Evolutionary conservation across 1,140 invertebrate species (phyloP).

Genomic region (Lutraria rhynchaena): DNA sequence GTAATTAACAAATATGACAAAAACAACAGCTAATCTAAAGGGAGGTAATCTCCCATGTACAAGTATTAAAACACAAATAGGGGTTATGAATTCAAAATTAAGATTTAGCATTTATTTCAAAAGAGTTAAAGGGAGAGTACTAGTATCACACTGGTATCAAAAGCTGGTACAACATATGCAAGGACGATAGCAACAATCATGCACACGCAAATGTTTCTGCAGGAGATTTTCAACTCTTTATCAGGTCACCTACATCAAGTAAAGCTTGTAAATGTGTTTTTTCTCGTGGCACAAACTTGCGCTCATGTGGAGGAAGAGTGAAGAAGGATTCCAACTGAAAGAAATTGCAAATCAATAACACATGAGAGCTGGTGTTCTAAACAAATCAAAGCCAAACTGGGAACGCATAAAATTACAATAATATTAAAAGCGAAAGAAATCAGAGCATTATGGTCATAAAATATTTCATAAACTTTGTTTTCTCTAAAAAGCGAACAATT

Average conservation of each 20-base stretch:
- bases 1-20: no score
- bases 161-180: neutral
- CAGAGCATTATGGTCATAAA: neutral
- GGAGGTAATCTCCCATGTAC: no score
- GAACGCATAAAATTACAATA: neutral
- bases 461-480: no score
- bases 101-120: no score
- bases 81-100: no score
- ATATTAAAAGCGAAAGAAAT: neutral
- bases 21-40: no score
- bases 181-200: neutral
- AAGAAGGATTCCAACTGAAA: constrained; percentile 81
- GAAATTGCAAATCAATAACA: constrained; percentile 61
- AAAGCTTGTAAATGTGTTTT: constrained; percentile 69
- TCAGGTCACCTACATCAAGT: constrained; percentile 68
- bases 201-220: constrained; percentile 4
- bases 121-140: no score
- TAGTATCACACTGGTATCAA: no score
- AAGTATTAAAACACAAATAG: no score
- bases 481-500: no score
- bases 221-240: neutral
- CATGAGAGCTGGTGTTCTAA: constrained; percentile 20
- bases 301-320: constrained; percentile 75
- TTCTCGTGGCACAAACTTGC: constrained; percentile 78
- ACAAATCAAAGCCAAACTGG: neutral